Conservation (phyloP, 2,888 invertebrate genomes). For the Melieria omissa region DNA sequence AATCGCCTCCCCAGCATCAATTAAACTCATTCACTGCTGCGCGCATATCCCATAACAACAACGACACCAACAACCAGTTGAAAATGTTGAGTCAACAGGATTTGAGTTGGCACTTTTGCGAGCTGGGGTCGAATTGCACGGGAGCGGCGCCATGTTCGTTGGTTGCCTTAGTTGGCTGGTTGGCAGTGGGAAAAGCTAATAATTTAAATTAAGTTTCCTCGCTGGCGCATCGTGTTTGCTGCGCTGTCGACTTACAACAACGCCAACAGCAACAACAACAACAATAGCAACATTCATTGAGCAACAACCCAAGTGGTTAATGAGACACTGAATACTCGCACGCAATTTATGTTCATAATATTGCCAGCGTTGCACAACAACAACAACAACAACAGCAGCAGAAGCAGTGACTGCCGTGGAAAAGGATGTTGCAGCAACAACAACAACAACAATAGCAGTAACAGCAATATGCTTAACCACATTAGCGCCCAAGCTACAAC, state of each 20-base stretch:
- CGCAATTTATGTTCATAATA: constrained; percentile 22
- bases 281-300: not conserved
- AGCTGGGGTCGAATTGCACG: no score
- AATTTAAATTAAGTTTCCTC: constrained; percentile 16
- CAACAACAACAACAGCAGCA: not conserved
- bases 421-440: no score
- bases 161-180: no score
- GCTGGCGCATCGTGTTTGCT: not conserved
- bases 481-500: not conserved
- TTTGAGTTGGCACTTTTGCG: no score
- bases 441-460: not conserved
- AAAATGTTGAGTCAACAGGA: no score
- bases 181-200: not conserved
- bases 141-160: no score
- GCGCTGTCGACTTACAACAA: not conserved
- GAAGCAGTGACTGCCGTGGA: no score
- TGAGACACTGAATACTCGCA: constrained; percentile 18
- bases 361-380: not conserved
- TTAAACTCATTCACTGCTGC: no score
- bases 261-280: not conserved
- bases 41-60: no score
- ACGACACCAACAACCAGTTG: no score
- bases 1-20: no score
- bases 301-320: not conserved
- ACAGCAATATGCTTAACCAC: not conserved